Evolutionary conservation across 23 tunicate genomes (phyloP), one percentile per base, ranked within the genome.

Genomic region (Botrylloides violaceus): DNA sequence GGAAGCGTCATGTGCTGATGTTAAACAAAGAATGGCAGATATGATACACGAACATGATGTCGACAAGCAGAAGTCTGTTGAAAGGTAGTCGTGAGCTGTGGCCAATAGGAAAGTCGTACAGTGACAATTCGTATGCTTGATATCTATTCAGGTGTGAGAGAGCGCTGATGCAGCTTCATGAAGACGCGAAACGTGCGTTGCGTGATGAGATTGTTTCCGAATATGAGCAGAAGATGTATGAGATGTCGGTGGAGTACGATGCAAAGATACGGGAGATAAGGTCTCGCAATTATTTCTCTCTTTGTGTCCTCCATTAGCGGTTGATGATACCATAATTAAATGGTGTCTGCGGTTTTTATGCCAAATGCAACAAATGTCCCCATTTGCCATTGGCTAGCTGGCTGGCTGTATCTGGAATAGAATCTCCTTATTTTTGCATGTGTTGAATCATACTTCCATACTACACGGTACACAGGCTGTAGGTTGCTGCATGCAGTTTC

Each of bases 111-210:
- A 43, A 7, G 9, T 43, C 15, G 12, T 15, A 15, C 53, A 43
- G n/a, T 15, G 53, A 43, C 15, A 43, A 43, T 43, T 7, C 53
- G 12, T 9, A 15, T 43, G 53, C 53, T 43, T 15, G 12, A 43
- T 43, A 9, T 7, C 53, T 15, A 43, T 6, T 18, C 77, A 87
- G 95, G 58, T 87, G 95, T 64, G 95, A 87, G 34, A 29, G 95
- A 71, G 95, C 95, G 21, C 80, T 82, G 50, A 87, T 80, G 95
- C 86, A 81, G 30, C 73, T 87, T 7, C 95, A 87, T 43, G 86
- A 80, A 28, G 95, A 87, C 71, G 82, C 95, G 2, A 87, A 87
- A 64, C 85, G 71, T 49, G 78, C 79, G 25, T 61, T 87, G 29
- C 75, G 95, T 2, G 95, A 87, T 9, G 95, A 87, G 55, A 36